phyloP scores from a whole-genome alignment of 1,140 invertebrate species.

The Drosophila teissieri region DNA sequence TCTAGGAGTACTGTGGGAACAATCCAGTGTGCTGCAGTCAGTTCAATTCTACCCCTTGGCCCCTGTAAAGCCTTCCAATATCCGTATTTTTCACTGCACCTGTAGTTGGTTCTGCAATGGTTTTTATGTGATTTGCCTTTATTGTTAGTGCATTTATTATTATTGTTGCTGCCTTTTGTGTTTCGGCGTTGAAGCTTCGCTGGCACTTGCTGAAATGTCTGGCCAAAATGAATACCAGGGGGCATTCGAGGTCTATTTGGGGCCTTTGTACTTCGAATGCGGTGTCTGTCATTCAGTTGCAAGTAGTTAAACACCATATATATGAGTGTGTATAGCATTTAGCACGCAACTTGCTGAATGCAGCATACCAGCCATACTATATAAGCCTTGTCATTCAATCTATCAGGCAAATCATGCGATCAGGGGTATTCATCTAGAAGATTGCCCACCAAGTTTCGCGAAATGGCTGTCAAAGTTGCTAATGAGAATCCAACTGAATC shows the following conservation, averaged over 20 bases:
- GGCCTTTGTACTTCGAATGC: conserved; percentile 51
- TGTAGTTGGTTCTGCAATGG: conserved; percentile 52
- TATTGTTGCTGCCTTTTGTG: conserved; percentile 60
- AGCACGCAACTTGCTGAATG: conserved; percentile 64
- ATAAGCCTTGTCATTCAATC: conserved; percentile 68
- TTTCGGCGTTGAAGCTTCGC: conserved; percentile 78
- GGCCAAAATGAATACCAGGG: conserved; percentile 49
- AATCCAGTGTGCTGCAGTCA: conserved; percentile 69
- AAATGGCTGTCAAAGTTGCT: conserved; percentile 44
- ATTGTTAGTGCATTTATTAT: conserved; percentile 28
- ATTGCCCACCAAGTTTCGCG: conserved; percentile 42
- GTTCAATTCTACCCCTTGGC: conserved; percentile 21
- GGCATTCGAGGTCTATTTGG: conserved; percentile 16
- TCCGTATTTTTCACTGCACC: conserved; percentile 55
- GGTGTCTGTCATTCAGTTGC: conserved; percentile 67
- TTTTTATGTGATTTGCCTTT: conserved; percentile 11
- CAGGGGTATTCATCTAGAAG: conserved; percentile 32
- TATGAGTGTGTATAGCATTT: conserved; percentile 60
- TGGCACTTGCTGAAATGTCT: conserved; percentile 80
- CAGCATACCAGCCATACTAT: conserved; percentile 16
- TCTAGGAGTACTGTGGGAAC: conserved; percentile 71
- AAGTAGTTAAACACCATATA: conserved; percentile 58
- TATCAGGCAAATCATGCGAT: conserved; percentile 73
- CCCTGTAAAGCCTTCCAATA: neutral
- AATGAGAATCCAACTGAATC: conserved; percentile 28